Evolutionary conservation across 2,797 vertebrate species (phyloP), one percentile per base, ranked within the genome.

Genomic region (Acropternis orthonyx): DNA sequence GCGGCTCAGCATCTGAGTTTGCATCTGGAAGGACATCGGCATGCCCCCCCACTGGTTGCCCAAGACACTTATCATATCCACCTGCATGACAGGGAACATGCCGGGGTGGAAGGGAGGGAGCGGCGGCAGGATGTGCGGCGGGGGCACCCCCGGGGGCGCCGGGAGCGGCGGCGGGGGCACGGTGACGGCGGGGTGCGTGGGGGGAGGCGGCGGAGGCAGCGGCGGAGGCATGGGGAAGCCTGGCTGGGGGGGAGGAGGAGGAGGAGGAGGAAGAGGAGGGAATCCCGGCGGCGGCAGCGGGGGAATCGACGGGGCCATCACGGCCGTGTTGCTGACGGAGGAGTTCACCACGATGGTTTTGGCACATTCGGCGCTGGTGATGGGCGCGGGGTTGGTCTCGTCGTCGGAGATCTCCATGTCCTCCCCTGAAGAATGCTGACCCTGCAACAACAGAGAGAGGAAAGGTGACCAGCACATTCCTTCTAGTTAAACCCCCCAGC

Each of bases 371-470:
- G 98, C 98, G 1, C 98, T 97, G 91, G 98, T 97, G 96, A 98
- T 98, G 3, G 99, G 99, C 1, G 99, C 98, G 0, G 98, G 98
- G 5, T 98, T 99, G 98, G 99, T 99, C 98, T 99, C 99, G 0
- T 99, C 99, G 0, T 99, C 99, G 0, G 99, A 99, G 97, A 99
- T 99, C 91, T 99, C 99, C 99, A 99, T 99, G 98, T 99, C 99
- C 95, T 99, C 99, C 26, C 99, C 99, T 0, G 99, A 99, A 36
- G 99, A 99, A 95, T 99, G 99, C 89, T 98, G 98, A 92, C 96
- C 97, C 99, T 99, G 97, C 2, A 18, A 89, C 63, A 75, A 81
- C 51, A 41, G 63, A 67, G 67, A 97, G 30, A 80, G 21, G 36
- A 92, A 62, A 85, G 75, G 68, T 83, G 75, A 77, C 34, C 19